Base-by-base conservation (phyloP, 2,888 invertebrate genomes). In the Craniophora ligustri region DNA sequence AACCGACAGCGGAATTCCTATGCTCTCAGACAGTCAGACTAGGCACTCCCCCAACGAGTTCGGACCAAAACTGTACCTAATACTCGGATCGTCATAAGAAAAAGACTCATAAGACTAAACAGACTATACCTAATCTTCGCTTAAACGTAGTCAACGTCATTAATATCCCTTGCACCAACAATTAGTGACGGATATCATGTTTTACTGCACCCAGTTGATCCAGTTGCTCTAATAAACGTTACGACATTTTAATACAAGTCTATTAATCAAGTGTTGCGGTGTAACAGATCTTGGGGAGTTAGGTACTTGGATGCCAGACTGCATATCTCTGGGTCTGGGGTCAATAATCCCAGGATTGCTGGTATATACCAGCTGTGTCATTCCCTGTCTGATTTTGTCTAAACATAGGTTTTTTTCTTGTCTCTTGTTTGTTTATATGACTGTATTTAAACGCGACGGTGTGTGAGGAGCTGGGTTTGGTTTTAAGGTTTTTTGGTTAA, bases 181-280 rank as follows among this genome's bases (percentile, higher is more conserved):
- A 64, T 64, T 64, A 67, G 68, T 34, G 68, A 38, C 69, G 65
- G 64, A 65, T 65, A 65, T 70, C 55, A 60, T 66, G 46, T 66
- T 69, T 62, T 55, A 55, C 47, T 51, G 47, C 48, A 36, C 30
- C 48, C 34, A 55, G 50, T 59, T 55, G 51, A 51, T 41, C 59
- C 13, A 59, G 51, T 68, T 55, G 63, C 35, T 50, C 5, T 48
- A 66, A 49, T 66, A 31, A 56, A 59, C 31, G 55, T 70, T 59
- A 67, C 71, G 71, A 51, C 67, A 71, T 50, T 66, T 66, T 67
- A 67, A 69, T 67, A 32, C 36, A 39, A 26, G 53, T 23, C 28
- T 36, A 70, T 69, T 65, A 41, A 53, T 63, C 36, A 19, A 48
- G 30, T 19, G 10, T 11, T 23, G 65, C 53, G 70, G 53, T 42